Percentiles rank a stretch among this genome's conserved stretches.
Evolutionary conservation across 2,113 vertebrate species (phyloP).

Genomic region (Cyrtonyx montezumae): DNA sequence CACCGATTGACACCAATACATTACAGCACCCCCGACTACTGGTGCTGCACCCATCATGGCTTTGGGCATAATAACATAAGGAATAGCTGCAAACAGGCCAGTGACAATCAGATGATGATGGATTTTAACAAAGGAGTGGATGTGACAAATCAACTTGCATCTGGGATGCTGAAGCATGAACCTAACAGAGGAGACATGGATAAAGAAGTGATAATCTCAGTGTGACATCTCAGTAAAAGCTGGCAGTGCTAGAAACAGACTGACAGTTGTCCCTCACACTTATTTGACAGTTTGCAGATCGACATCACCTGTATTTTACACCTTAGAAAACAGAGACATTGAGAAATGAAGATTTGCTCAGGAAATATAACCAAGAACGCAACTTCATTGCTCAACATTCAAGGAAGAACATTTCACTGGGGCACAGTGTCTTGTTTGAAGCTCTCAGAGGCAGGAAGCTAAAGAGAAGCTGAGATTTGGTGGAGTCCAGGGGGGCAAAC

Average conservation of each 20-base stretch:
- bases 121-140: constrained; percentile 3
- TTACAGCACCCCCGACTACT: neutral
- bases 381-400: neutral
- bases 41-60: neutral
- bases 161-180: neutral
- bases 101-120: neutral
- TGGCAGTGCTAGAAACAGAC: neutral
- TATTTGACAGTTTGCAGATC: neutral
- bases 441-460: neutral
- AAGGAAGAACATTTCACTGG: neutral
- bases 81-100: neutral
- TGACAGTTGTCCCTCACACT: neutral
- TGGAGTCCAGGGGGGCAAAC: neutral
- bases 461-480: neutral
- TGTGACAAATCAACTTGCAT: neutral
- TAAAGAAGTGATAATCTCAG: neutral
- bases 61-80: neutral
- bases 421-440: neutral
- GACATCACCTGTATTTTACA: neutral
- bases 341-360: neutral
- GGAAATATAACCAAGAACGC: neutral
- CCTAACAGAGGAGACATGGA: neutral
- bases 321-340: neutral
- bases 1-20: rapidly evolving
- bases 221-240: neutral